Evolutionary conservation across 1,140 invertebrate species (phyloP), one percentile per base, ranked within the genome.

Genomic region (Oppia nitens): DNA sequence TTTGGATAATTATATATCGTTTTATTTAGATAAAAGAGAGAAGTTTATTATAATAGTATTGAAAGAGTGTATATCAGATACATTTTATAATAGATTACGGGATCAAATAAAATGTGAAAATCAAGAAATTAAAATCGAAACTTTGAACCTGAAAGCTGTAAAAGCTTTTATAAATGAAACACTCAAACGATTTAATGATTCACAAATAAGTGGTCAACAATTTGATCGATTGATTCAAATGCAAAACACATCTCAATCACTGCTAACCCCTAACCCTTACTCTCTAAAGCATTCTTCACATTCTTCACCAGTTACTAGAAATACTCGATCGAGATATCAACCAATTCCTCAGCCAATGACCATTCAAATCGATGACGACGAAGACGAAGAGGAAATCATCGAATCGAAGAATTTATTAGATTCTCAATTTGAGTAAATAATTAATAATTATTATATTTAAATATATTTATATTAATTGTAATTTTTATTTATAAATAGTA

Each of bases 361-460:
- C 24, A 57, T 57, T 48, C 17, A 57, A 23, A 28, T 57, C n/a
- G 56, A 57, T 29, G 56, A 57, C 47, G 56, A 57, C 20, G 47
- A 50, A 21, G 56, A 57, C 21, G 56, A 57, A 20, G 47, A 57
- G 12, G 53, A 24, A 20, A 17, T 1, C 17, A 27, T 25, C n/a
- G 32, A 45, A 1, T n/a, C 23, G 20, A 23, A 14, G 12, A 52
- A 49, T 3, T 1, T 49, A 4, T 49, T 49, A 11, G 47, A 57
- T 28, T 6, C 6, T 20, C 4, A 51, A 14, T 28, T 25, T 28
- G 21, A 51, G 27, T 51, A 9, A 28, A 14, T 51, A 4, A 28
- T 25, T n/a, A n/a, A n/a, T n/a, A n/a, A n/a, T n/a, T n/a, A n/a
- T n/a, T n/a, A n/a, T n/a, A n/a, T n/a, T n/a, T n/a, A n/a, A n/a